These are phyloP conservation scores for Amazona vittata DNA, from an alignment of 2,113 vertebrate genomes.

Conservation along the genomic window DNA sequence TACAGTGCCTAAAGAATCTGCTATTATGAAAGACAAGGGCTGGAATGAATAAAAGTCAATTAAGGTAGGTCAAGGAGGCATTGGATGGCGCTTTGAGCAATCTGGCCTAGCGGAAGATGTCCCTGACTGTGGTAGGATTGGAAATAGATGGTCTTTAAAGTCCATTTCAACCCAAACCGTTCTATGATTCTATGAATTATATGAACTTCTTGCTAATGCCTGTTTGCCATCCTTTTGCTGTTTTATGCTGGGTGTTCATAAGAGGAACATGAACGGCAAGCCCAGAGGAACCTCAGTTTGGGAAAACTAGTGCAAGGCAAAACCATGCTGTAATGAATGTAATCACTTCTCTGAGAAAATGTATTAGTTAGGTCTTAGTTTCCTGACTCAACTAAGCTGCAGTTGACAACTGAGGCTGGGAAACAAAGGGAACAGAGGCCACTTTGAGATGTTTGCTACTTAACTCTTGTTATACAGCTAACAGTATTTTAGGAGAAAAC, in stretches of 20 bases:
- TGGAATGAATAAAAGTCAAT: neutral
- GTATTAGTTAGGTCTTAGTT: neutral
- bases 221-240: neutral
- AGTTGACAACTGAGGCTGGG: neutral
- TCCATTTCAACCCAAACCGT: neutral
- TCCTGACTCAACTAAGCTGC: neutral
- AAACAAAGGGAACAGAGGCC: neutral
- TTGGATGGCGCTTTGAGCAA: neutral
- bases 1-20: neutral
- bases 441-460: neutral
- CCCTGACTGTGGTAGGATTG: neutral
- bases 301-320: neutral
- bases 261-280: neutral
- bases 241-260: fast-evolving
- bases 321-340: neutral
- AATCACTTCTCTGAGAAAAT: neutral
- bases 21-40: neutral
- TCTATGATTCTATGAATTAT: neutral
- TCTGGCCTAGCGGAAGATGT: neutral
- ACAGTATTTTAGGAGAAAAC: neutral
- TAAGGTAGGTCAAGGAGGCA: neutral
- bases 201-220: neutral
- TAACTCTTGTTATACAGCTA: neutral
- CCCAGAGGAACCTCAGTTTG: neutral
- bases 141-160: neutral